Base-by-base conservation (phyloP, 2,888 invertebrate genomes). In the Dioctria rufipes region DNA sequence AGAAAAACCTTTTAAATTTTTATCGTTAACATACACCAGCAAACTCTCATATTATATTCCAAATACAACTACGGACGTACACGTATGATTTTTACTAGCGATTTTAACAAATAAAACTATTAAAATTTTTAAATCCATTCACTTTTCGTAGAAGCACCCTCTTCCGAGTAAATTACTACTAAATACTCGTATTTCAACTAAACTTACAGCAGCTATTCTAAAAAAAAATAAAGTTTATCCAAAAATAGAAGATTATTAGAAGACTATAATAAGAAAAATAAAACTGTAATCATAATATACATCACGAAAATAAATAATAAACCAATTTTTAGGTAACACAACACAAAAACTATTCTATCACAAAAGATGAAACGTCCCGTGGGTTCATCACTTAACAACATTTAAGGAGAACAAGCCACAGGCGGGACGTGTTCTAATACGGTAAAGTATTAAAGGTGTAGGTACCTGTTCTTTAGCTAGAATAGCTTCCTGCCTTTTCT, bases 401-500 rank as follows among this genome's bases (percentile, higher is more conserved):
- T n/a, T 11, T 54, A n/a, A 11, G 11, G 25, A 25, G 25, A 25
- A 25, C 25, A 25, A 25, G 25, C 25, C 25, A 25, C 25, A 25
- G 25, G 11, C 51, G 11, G 43, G 58, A 73, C 58, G 43, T 25
- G 25, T 58, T 42, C 40, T 39, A 63, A 77, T 77, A 63, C 77
- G 37, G 63, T 63, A 25, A 25, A 25, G 25, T 25, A 25, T 46
- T 73, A 77, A 77, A 77, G 46, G 87, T 91, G 91, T 25, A 25
- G 25, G 25, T 92, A 96, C 96, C 95, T 97, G 97, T 90, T 97
- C 96, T 90, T 96, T 96, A 85, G 96, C 91, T 87, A 96, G 92
- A 84, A 95, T 94, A 75, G 95, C 94, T 88, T 97, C 96, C 87
- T 97, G 96, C 86, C 96, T 91, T 90, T 97, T 96, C 87, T 96